These are phyloP conservation scores for Lottia scabra DNA, from an alignment of 2,888 invertebrate genomes.

Conservation along the genomic window DNA sequence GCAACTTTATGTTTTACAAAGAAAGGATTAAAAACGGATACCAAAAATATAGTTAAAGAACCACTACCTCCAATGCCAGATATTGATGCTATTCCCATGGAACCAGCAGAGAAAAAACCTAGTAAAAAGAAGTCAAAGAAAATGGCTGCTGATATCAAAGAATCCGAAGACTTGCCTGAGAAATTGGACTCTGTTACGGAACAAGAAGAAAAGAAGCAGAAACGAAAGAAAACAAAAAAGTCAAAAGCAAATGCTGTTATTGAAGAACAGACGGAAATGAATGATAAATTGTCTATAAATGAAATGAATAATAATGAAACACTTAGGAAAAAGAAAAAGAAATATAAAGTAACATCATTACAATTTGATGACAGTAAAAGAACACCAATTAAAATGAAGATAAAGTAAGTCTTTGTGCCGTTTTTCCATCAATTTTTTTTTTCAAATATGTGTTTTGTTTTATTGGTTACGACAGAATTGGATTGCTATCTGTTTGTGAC, in stretches of 20 bases:
- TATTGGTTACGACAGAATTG: too few species aligned
- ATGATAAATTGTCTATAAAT: not conserved
- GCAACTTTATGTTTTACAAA: constrained; percentile 41
- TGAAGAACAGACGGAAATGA: not conserved
- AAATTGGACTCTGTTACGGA: not conserved
- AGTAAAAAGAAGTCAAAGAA: too few species aligned
- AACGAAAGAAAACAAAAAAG: constrained; percentile 4
- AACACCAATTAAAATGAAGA: constrained; percentile 48
- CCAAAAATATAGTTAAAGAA: not conserved
- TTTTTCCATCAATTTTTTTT: too few species aligned
- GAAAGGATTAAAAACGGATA: not conserved
- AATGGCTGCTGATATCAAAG: too few species aligned
- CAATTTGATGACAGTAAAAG: constrained; percentile 40
- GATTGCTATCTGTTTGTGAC: too few species aligned
- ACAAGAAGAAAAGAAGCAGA: not conserved
- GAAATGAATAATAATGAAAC: not conserved
- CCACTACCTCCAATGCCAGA: too few species aligned
- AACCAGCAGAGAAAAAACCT: too few species aligned
- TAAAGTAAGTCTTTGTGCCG: constrained; percentile 31
- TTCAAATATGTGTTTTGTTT: too few species aligned
- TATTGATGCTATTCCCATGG: too few species aligned
- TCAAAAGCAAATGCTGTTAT: not conserved
- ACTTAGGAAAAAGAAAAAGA: constrained; percentile 24
- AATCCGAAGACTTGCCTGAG: too few species aligned
- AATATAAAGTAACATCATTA: constrained; percentile 43